Conservation (phyloP, 2,797 vertebrate genomes). For the Apogon talboti region DNA sequence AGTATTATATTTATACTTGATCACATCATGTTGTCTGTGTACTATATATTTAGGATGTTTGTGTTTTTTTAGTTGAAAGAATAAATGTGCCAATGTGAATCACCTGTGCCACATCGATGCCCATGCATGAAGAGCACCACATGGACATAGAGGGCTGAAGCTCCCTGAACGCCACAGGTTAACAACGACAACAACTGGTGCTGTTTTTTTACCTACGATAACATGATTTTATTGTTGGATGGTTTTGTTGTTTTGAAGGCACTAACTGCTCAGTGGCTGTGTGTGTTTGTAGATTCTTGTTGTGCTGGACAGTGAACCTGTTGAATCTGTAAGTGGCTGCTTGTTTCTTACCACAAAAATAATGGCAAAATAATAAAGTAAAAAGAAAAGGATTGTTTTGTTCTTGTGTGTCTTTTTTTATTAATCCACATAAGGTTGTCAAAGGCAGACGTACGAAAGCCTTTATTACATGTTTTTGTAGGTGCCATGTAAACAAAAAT, state of each 20-base stretch:
- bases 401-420: neutral
- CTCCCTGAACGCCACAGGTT: conserved; percentile 53
- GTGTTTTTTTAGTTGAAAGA: conserved; percentile 60
- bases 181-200: conserved; percentile 78
- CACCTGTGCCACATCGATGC: conserved; percentile 63
- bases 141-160: conserved; percentile 41
- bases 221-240: conserved; percentile 68
- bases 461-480: too few species aligned
- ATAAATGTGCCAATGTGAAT: conserved; percentile 78
- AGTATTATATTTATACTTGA: conserved; percentile 75
- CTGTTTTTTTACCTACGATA: conserved; percentile 70
- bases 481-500: too few species aligned
- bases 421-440: neutral
- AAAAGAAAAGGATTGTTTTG: conserved; percentile 22
- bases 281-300: conserved; percentile 76
- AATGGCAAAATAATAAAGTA: conserved; percentile 70
- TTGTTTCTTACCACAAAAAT: conserved; percentile 82
- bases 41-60: conserved; percentile 69
- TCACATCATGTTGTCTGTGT: conserved; percentile 59
- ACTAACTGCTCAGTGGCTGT: conserved; percentile 76
- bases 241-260: conserved; percentile 76
- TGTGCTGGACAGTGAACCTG: conserved; percentile 79
- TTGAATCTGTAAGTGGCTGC: conserved; percentile 79
- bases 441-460: too few species aligned
- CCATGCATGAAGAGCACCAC: conserved; percentile 74